Percentiles rank a stretch among this genome's conserved stretches.
phyloP scores from a whole-genome alignment of 2,888 invertebrate species.

The Colostygia pectinataria region DNA sequence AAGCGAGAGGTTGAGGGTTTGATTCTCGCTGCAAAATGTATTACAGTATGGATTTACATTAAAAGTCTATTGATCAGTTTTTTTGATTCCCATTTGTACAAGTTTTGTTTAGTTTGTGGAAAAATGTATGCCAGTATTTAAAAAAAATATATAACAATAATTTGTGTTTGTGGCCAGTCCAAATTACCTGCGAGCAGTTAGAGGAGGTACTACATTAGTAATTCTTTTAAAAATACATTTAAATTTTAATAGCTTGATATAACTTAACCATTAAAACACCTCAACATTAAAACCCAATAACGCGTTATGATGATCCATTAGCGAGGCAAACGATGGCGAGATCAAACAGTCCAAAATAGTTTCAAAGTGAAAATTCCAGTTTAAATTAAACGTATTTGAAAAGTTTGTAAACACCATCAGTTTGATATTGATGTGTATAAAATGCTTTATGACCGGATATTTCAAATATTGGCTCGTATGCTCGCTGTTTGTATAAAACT shows the following conservation, averaged over 20 bases:
- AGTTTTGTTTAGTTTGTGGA: no score
- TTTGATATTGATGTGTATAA: constrained; percentile 44
- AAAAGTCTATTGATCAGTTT: no score
- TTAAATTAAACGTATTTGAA: constrained; percentile 62
- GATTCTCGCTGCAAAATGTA: no score
- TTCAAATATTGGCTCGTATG: constrained; percentile 25
- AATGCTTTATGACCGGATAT: constrained; percentile 50
- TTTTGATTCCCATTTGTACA: no score
- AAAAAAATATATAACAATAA: no score
- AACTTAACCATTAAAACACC: constrained; percentile 16
- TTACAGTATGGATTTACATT: no score
- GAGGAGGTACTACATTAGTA: no score
- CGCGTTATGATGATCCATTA: constrained; percentile 51
- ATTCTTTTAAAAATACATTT: not conserved
- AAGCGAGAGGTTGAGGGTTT: no score
- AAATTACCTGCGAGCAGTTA: no score
- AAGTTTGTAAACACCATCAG: constrained; percentile 62
- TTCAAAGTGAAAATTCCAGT: constrained; percentile 52
- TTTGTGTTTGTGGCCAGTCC: no score
- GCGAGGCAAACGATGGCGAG: constrained; percentile 38
- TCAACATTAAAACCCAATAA: constrained; percentile 42
- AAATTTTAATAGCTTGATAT: constrained; percentile 15
- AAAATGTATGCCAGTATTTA: no score
- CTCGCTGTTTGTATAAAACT: constrained; percentile 13
- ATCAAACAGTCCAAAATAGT: constrained; percentile 67